phyloP scores from a whole-genome alignment of 37 sponge, comb jelly and placozoan species.

The Tethya wilhelma region DNA sequence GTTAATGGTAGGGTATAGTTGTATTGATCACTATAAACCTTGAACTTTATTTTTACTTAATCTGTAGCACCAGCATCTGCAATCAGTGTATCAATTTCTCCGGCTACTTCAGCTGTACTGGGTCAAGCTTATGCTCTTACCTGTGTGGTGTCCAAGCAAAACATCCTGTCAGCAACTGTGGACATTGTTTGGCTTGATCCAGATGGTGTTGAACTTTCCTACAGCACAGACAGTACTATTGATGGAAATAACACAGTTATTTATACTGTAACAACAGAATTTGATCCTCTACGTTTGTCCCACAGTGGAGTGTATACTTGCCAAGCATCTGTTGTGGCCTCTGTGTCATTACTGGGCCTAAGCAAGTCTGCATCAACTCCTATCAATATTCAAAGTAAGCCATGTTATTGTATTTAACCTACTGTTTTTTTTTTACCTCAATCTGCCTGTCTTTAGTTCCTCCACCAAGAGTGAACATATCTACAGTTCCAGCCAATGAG shows the following conservation, averaged over 20 bases:
- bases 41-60: background rate
- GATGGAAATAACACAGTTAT: background rate
- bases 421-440: background rate
- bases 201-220: background rate
- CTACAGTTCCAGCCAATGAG: background rate
- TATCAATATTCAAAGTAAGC: conserved; percentile 16
- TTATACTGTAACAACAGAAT: background rate
- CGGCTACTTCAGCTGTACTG: background rate
- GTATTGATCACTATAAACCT: background rate
- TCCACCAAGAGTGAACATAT: background rate
- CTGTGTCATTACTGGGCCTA: background rate
- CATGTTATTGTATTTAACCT: background rate
- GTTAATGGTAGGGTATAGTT: background rate
- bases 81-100: background rate
- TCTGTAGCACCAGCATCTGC: conserved; percentile 2
- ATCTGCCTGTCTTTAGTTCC: conserved; percentile 1
- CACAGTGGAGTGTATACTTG: conserved; percentile 14
- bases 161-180: background rate
- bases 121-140: background rate
- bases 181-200: conserved; percentile 5
- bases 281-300: conserved; percentile 3
- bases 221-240: background rate
- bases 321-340: background rate
- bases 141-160: conserved; percentile 5
- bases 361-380: background rate